A percentile compares a stretch with the other conserved stretches of the same genome.
Evolutionary conservation across 2,888 invertebrate species (phyloP).

Genomic region (Homarus gammarus): DNA sequence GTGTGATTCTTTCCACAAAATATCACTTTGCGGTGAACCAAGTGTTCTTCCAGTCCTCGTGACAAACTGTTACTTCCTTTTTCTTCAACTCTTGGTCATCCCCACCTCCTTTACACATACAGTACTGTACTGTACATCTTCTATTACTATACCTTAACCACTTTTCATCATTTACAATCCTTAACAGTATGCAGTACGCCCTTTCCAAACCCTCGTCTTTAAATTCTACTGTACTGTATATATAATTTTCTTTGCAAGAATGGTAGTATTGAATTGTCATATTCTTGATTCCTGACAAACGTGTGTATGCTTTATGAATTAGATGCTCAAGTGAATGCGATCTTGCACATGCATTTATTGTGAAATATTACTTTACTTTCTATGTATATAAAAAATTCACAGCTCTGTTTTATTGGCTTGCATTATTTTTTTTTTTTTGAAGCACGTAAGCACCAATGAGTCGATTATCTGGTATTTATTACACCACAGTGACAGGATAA

Average conservation of each 20-base stretch:
- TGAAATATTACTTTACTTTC: constrained; percentile 2
- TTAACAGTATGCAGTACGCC: too few relatives aligned
- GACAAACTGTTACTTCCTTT: too few relatives aligned
- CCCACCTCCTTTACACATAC: too few relatives aligned
- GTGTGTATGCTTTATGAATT: neutral
- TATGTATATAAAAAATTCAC: constrained; percentile 16
- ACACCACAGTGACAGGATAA: too few relatives aligned
- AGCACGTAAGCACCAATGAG: neutral
- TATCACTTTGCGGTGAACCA: too few relatives aligned
- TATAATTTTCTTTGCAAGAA: too few relatives aligned
- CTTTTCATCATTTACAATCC: too few relatives aligned
- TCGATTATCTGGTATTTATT: neutral
- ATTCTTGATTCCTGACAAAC: neutral
- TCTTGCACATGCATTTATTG: constrained; percentile 36
- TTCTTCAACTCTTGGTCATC: too few relatives aligned
- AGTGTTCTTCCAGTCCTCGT: too few relatives aligned
- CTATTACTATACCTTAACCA: too few relatives aligned
- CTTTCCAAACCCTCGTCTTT: neutral
- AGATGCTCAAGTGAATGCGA: constrained; percentile 12
- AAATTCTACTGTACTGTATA: neutral
- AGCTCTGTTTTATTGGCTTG: constrained; percentile 8
- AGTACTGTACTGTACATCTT: too few relatives aligned
- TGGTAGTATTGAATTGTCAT: neutral
- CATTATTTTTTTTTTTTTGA: constrained; percentile 2
- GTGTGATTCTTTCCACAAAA: too few relatives aligned